Conservation (phyloP, 92 coral and sea anemone genomes). For the Umimayanthus chanpuru region DNA sequence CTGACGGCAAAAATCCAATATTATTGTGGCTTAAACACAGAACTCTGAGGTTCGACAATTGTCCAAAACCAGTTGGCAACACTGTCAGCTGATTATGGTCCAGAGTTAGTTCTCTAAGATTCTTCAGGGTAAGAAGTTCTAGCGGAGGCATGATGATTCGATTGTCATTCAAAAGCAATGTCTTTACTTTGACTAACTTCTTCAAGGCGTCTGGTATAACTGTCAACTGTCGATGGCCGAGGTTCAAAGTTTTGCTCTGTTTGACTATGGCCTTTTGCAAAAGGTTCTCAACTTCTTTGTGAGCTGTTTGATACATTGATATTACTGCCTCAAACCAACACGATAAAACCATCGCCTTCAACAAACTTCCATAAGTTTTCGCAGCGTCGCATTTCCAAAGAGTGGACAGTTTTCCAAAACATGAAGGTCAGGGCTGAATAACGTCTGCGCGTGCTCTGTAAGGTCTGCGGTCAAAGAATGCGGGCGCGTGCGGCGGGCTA, state of each 20-base stretch:
- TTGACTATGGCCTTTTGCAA: constrained; percentile 66
- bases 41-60: constrained; percentile 69
- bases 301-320: constrained; percentile 84
- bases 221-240: constrained; percentile 90
- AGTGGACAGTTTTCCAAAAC: background rate
- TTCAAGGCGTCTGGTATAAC: constrained; percentile 83
- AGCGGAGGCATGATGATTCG: constrained; percentile 95
- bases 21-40: constrained; percentile 90
- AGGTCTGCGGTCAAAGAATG: no score
- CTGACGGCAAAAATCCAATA: constrained; percentile 89
- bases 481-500: no score
- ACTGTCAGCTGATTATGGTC: constrained; percentile 96
- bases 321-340: background rate
- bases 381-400: background rate
- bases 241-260: constrained; percentile 67
- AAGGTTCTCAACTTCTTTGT: constrained; percentile 79
- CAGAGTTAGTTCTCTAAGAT: constrained; percentile 73
- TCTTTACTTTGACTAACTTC: constrained; percentile 68
- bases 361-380: background rate
- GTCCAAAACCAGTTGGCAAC: constrained; percentile 93
- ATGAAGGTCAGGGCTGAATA: no score
- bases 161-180: constrained; percentile 83
- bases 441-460: no score
- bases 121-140: constrained; percentile 80
- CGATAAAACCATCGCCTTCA: background rate